phyloP scores from a whole-genome alignment of 2,113 vertebrate genomes.

The Ptilorrhoa leucosticta region DNA sequence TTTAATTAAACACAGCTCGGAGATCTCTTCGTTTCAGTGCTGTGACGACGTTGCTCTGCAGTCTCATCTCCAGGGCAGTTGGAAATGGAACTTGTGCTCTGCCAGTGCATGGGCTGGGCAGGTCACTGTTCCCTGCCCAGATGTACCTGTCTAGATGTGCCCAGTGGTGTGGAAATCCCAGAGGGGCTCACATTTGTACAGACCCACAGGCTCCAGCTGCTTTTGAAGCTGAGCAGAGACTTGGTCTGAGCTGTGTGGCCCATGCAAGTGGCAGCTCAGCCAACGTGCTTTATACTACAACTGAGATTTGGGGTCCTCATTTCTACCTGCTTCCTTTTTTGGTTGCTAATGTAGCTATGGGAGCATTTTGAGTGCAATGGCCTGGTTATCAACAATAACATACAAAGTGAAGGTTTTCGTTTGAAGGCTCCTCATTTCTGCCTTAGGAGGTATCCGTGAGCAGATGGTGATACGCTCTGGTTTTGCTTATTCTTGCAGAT shows the following conservation, averaged over 20 bases:
- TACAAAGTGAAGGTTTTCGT: not conserved
- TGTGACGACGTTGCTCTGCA: not conserved
- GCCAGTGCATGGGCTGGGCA: not conserved
- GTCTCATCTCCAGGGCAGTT: not conserved
- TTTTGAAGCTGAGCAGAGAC: not conserved
- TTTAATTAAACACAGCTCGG: slow-evolving; percentile 27
- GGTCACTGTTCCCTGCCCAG: not conserved
- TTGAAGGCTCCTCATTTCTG: not conserved
- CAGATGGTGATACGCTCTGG: slow-evolving; percentile 23
- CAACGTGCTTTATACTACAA: not conserved
- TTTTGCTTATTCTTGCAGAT: slow-evolving; percentile 45
- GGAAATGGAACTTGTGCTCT: not conserved
- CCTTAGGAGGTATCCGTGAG: not conserved
- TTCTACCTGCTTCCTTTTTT: not conserved
- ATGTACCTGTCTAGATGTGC: not conserved
- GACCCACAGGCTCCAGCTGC: not conserved
- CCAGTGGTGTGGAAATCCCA: not conserved
- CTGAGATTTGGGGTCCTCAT: not conserved
- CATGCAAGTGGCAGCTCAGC: not conserved
- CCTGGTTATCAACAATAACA: not conserved
- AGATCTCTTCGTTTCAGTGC: not conserved
- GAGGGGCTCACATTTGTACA: fast-evolving
- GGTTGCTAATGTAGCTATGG: not conserved
- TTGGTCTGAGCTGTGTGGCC: not conserved
- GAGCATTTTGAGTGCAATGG: not conserved